Evolutionary conservation across 2,888 invertebrate genomes (phyloP).

Genomic region (Rotaria magnacalcarata): DNA sequence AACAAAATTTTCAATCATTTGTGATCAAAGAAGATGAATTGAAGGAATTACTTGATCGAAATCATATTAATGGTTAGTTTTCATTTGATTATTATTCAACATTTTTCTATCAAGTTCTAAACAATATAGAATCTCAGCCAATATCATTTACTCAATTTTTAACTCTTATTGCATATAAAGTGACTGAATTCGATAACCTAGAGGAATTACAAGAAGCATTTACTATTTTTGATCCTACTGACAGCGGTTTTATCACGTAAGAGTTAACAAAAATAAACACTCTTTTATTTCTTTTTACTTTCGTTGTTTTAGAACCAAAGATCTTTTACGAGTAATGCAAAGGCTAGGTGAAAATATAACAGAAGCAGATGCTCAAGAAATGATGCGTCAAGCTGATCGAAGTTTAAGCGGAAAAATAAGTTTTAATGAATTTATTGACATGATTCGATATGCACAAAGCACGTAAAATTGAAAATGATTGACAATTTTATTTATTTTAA

Average conservation of each 20-base stretch:
- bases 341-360: background rate
- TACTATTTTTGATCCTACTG: background rate
- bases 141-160: background rate
- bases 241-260: background rate
- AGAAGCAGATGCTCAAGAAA: background rate
- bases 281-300: background rate
- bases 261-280: background rate
- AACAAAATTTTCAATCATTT: background rate
- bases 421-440: background rate
- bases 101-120: background rate
- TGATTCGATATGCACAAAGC: background rate
- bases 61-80: background rate
- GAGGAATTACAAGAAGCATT: constrained; percentile 13
- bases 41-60: background rate
- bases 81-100: background rate
- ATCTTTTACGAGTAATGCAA: background rate
- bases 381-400: constrained; percentile 15
- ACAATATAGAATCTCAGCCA: background rate
- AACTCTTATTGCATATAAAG: background rate
- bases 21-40: background rate
- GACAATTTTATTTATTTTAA: too few species aligned
- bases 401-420: background rate
- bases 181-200: background rate
- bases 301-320: background rate
- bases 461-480: background rate